Percentiles rank a stretch among this genome's conserved stretches.
These are phyloP conservation scores for Doris montereyensis DNA, from an alignment of 2,888 invertebrate species.

Conservation along the genomic window DNA sequence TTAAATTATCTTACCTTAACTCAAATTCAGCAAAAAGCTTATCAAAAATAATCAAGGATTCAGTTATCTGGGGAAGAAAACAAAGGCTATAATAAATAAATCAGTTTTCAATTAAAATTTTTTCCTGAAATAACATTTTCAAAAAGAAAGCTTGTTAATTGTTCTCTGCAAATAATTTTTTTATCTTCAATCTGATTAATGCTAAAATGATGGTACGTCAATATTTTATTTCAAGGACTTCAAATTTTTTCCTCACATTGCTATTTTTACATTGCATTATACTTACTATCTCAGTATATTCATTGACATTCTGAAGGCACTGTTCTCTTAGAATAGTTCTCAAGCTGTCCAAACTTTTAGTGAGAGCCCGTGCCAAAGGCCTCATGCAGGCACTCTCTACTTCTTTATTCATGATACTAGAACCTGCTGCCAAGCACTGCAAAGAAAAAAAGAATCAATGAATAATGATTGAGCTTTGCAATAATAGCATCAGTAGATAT, in stretches of 20 bases:
- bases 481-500: too few species aligned
- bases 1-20: conserved; percentile 77
- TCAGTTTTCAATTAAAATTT: too few species aligned
- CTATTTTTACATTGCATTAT: background rate
- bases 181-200: background rate
- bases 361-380: conserved; percentile 94
- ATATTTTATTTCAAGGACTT: background rate
- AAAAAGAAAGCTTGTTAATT: too few species aligned
- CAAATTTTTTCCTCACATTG: background rate
- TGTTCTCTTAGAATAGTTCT: conserved; percentile 86
- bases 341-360: conserved; percentile 95
- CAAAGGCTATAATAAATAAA: too few species aligned
- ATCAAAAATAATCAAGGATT: conserved; percentile 84
- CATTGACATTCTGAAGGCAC: conserved; percentile 71
- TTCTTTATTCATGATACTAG: conserved; percentile 97
- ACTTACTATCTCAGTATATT: conserved; percentile 74
- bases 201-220: background rate
- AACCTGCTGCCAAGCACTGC: conserved; percentile 97
- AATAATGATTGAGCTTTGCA: too few species aligned
- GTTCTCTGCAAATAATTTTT: background rate
- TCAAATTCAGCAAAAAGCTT: conserved; percentile 97
- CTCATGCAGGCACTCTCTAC: conserved; percentile 96
- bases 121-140: too few species aligned
- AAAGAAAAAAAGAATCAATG: too few species aligned
- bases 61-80: conserved; percentile 63